These are phyloP conservation scores for Procambarus virginalis DNA, from an alignment of 1,140 invertebrate species.

Conservation along the genomic window DNA sequence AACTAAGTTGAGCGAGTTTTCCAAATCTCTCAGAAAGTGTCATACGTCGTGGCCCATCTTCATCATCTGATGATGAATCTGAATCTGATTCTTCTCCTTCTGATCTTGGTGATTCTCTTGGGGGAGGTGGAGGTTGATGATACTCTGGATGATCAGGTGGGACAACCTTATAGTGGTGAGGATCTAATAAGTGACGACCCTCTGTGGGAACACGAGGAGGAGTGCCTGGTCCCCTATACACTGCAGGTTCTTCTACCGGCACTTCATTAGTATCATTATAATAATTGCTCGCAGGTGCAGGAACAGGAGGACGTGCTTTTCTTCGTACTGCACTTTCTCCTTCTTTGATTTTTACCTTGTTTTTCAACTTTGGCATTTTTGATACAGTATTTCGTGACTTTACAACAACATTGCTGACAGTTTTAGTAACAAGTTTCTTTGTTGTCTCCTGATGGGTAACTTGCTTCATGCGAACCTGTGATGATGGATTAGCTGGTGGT, in stretches of 20 bases:
- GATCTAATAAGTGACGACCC: slow-evolving; percentile 49
- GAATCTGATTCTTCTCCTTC: slow-evolving; percentile 61
- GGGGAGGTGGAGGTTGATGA: slow-evolving; percentile 53
- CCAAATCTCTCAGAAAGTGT: slow-evolving; percentile 88
- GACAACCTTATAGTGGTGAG: slow-evolving; percentile 59
- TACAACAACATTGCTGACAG: slow-evolving; percentile 66
- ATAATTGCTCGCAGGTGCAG: slow-evolving; percentile 34
- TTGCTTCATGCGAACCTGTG: slow-evolving; percentile 56
- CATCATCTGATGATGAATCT: slow-evolving; percentile 65
- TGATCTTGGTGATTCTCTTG: slow-evolving; percentile 53
- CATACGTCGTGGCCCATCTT: slow-evolving; percentile 74
- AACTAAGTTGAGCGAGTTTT: slow-evolving; percentile 89
- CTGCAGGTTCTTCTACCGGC: slow-evolving; percentile 42
- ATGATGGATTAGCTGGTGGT: slow-evolving; percentile 26
- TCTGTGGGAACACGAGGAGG: slow-evolving; percentile 32
- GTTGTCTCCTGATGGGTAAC: slow-evolving; percentile 63
- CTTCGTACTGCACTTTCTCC: slow-evolving; percentile 46
- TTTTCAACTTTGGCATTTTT: slow-evolving; percentile 60
- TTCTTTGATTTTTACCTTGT: slow-evolving; percentile 61
- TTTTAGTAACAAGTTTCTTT: slow-evolving; percentile 67
- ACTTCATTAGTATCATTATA: slow-evolving; percentile 47
- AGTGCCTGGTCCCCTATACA: slow-evolving; percentile 57
- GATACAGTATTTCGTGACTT: slow-evolving; percentile 37
- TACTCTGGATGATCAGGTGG: slow-evolving; percentile 54
- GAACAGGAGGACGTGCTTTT: slow-evolving; percentile 43